Base-by-base conservation (phyloP, 2,797 vertebrate genomes). In the Pseudotriccus pelzelni region DNA sequence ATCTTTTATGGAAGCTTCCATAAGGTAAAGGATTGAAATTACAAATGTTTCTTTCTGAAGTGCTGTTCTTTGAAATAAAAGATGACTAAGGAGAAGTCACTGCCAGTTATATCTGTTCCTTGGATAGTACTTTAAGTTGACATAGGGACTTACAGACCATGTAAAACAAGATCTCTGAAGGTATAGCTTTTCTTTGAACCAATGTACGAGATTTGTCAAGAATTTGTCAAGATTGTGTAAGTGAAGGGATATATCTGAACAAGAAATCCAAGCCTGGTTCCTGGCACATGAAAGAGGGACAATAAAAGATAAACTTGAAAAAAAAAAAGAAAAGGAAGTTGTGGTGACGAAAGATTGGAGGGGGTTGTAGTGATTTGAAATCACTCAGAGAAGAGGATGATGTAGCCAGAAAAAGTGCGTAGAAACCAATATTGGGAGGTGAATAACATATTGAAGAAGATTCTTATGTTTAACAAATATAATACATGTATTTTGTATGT, bases 1-100 rank as follows among this genome's bases (percentile, higher is more conserved):
- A 98, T 99, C 81, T 99, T 99, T 98, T 99, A 99, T 79, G 99
- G 99, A 92, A 99, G 99, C 97, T 99, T 99, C 98, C 99, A 99
- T 97, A 99, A 99, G 99, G 99, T 99, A 98, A 99, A 95, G 53
- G 41, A 39, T n/a, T 79, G 39, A 94, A 81, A 70, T 81, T 22
- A 14, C 76, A 44, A 50, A 37, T 77, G 36, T 90, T 94, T 36
- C 72, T 94, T 93, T 95, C 80, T 93, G 67, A 85, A 83, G 20
- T 90, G 50, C 36, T 83, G 46, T 49, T 73, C 27, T 93, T 84
- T 56, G 67, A 76, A 87, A 64, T 20, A 86, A 47, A 68, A 47
- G 32, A 49, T 2, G 52, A 66, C 13, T 41, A 73, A 82, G 49
- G 15, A 84, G n/a, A 88, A 88, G 25, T 62, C 15, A 30, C 13